Conservation (phyloP, 92 coral and sea anemone species). For the Palythoa caribaeorum region DNA sequence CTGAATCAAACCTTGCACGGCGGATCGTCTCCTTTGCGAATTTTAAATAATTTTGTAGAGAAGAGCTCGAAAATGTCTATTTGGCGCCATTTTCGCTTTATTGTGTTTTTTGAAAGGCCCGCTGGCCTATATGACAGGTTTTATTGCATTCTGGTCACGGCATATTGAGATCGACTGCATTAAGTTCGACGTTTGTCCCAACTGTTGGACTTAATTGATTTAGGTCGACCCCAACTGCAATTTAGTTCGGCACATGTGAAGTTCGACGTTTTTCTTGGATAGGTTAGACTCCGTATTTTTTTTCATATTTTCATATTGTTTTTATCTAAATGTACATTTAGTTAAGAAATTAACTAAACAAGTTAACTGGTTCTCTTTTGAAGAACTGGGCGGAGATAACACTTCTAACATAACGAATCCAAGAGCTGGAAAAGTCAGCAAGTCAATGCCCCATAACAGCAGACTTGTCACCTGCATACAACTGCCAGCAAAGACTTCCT, state of each 20-base stretch:
- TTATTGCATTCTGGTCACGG: not conserved
- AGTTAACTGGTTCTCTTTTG: not conserved
- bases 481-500: too few species aligned
- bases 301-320: not conserved
- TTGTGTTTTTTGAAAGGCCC: not conserved
- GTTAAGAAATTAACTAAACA: slow-evolving; percentile 4
- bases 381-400: not conserved
- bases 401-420: too few species aligned
- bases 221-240: not conserved
- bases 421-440: too few species aligned
- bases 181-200: too few species aligned
- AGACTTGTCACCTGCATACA: too few species aligned
- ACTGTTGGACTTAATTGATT: too few species aligned
- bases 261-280: not conserved
- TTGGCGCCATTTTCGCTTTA: not conserved
- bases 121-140: not conserved
- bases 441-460: too few species aligned
- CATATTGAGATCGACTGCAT: too few species aligned
- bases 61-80: not conserved
- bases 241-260: slow-evolving; percentile 2
- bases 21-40: slow-evolving; percentile 8
- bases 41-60: not conserved
- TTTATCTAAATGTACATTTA: slow-evolving; percentile 5
- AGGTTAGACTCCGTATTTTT: not conserved
- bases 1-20: not conserved